These are phyloP conservation scores for Microtus oregoni DNA, from an alignment of 2,113 vertebrate species.

Conservation along the genomic window DNA sequence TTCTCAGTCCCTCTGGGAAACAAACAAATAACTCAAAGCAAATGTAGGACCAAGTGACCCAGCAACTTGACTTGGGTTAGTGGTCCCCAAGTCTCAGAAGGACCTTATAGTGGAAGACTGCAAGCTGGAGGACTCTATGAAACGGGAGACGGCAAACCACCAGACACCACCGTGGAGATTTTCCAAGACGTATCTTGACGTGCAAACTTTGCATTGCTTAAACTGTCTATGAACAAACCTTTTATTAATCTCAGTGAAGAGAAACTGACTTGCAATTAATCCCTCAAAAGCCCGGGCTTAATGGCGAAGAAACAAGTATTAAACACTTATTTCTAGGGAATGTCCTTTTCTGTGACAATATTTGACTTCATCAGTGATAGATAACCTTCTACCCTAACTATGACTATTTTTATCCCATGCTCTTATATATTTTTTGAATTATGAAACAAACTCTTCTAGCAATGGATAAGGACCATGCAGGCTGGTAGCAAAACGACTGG, in stretches of 20 bases:
- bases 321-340: not conserved
- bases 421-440: not conserved
- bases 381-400: not conserved
- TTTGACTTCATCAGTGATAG: not conserved
- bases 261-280: not conserved
- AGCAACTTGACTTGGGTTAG: not conserved
- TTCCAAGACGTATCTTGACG: not conserved
- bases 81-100: not conserved
- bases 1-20: not conserved
- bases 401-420: not conserved
- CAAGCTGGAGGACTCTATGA: not conserved
- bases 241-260: constrained; percentile 1
- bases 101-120: not conserved
- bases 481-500: not conserved
- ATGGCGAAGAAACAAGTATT: not conserved
- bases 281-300: not conserved
- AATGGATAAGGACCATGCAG: not conserved
- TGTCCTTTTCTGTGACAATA: not conserved
- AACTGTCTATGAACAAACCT: not conserved
- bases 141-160: not conserved
- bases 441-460: not conserved
- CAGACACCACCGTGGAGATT: not conserved
- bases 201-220: not conserved
- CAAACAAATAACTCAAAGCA: not conserved
- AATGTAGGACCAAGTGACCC: not conserved